Base-by-base conservation (phyloP, 2,113 vertebrate genomes). In the Stomatorhinus ivindoensis region DNA sequence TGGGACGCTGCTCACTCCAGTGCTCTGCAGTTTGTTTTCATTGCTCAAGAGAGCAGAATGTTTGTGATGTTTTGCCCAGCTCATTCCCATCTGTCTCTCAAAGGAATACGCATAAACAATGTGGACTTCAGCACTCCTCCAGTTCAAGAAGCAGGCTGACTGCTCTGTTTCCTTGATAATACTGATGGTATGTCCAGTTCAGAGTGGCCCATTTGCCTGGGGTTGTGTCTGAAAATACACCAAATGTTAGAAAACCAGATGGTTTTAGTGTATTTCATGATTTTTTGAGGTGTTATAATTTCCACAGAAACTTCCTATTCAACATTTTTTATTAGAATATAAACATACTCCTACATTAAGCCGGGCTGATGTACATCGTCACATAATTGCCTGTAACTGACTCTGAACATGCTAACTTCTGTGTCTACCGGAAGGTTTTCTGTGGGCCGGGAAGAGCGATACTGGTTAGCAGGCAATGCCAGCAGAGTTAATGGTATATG, bases 11-110 rank as follows among this genome's bases (percentile, higher is more conserved):
- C 50, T 87, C 48, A 87, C 85, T 94, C 92, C 93, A 94, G 93
- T 93, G 92, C 92, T 92, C 92, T 92, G 92, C 73, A 91, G 93
- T 93, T 94, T 95, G 94, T 94, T 95, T 95, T 94, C 92, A 91
- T 93, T 92, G 93, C 92, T 92, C 91, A 92, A 93, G 92, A 92
- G 93, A 93, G 92, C 91, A 93, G 94, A 94, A 95, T 95, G 93
- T 55, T 91, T 95, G 94, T 95, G 95, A 95, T 95, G 94, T 93
- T 91, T 92, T 90, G 92, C 93, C 90, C 90, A 91, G 91, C 92
- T 93, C 92, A 92, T 91, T 93, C 93, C 93, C 94, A 93, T 95
- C 93, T 92, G 92, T 95, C 94, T 94, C 89, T 92, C 35, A 91
- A 91, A 90, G 91, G 93, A 91, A 93, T 69, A 91, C 89, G 90